A percentile compares a stretch with the other conserved stretches of the same genome.
These are phyloP conservation scores for Cyanoramphus novaezelandiae DNA, from an alignment of 2,113 vertebrate genomes.

Conservation along the genomic window DNA sequence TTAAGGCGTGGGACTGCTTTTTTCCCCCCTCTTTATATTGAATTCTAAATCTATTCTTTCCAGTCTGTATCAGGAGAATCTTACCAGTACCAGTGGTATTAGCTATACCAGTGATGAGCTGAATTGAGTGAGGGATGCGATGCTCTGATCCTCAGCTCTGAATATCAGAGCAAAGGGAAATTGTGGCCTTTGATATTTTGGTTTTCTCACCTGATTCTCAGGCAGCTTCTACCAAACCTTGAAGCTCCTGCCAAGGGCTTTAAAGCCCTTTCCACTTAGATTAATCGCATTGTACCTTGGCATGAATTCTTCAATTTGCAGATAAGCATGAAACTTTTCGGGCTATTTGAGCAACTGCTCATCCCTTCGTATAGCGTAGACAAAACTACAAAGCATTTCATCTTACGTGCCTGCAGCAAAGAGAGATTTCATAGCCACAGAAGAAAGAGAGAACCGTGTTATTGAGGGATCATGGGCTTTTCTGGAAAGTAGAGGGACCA, in stretches of 20 bases:
- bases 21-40: neutral
- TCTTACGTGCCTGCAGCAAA: neutral
- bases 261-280: neutral
- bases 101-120: neutral
- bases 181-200: neutral
- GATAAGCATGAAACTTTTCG: neutral
- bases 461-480: neutral
- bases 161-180: neutral
- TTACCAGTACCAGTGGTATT: neutral
- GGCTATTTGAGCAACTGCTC: neutral
- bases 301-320: neutral
- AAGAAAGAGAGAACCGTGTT: neutral
- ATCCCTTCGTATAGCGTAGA: neutral
- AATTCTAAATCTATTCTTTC: neutral
- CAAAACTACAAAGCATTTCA: neutral
- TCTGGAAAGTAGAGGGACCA: neutral
- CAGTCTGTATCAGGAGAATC: conserved; percentile 1
- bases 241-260: neutral
- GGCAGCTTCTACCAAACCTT: neutral
- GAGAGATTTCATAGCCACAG: neutral
- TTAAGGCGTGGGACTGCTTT: neutral
- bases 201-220: neutral
- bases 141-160: neutral
- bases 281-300: neutral
- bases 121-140: neutral